Percentiles rank a stretch among this genome's conserved stretches.
phyloP scores from a whole-genome alignment of 2,888 invertebrate genomes.

The Plagiodera versicolora region DNA sequence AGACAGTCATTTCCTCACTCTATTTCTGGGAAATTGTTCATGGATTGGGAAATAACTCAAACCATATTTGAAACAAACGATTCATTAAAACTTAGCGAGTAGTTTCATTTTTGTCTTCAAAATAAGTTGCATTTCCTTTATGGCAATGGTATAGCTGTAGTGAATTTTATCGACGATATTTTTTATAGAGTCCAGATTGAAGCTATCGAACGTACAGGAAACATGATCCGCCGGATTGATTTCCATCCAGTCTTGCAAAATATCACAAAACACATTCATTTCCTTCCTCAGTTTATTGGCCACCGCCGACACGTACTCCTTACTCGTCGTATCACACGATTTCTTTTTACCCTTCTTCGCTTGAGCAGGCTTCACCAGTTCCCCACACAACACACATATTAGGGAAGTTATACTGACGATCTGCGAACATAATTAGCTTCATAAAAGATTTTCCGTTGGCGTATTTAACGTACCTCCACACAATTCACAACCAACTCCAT shows the following conservation, averaged over 20 bases:
- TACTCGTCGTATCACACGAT: constrained; percentile 53
- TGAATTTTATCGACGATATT: constrained; percentile 57
- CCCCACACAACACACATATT: constrained; percentile 61
- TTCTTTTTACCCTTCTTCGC: constrained; percentile 64
- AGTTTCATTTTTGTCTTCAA: constrained; percentile 62
- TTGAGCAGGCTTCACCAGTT: constrained; percentile 57
- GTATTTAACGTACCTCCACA: constrained; percentile 60
- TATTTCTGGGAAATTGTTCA: too few species aligned
- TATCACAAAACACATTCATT: constrained; percentile 53
- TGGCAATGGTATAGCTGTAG: constrained; percentile 57
- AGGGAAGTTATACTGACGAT: constrained; percentile 62
- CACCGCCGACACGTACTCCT: constrained; percentile 49
- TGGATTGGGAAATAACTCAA: constrained; percentile 1
- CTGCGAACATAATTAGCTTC: constrained; percentile 52
- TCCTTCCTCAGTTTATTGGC: constrained; percentile 43
- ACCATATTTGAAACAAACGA: too few species aligned
- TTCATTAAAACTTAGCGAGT: constrained; percentile 30
- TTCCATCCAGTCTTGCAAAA: constrained; percentile 56
- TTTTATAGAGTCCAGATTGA: constrained; percentile 53
- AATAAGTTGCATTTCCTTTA: constrained; percentile 59
- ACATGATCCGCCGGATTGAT: constrained; percentile 50
- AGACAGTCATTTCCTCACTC: too few species aligned
- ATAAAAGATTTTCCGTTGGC: too few species aligned
- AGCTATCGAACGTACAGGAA: constrained; percentile 52
- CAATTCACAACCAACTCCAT: constrained; percentile 63